Conservation (phyloP, 2,888 invertebrate genomes). For the Eupeodes luniger region DNA sequence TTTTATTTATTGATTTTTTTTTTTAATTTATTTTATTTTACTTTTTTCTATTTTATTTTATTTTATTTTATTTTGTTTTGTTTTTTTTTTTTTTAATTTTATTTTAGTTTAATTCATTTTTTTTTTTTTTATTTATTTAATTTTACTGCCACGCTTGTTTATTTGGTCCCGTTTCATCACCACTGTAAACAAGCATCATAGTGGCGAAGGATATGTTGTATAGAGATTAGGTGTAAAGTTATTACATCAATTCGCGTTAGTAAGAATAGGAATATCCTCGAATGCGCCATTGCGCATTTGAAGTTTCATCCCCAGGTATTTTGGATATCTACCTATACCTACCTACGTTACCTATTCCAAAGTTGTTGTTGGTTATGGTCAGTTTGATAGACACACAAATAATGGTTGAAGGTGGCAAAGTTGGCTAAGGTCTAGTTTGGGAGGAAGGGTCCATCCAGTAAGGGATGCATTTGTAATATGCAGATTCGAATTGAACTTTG, state of each 20-base stretch:
- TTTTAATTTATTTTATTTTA: too few species aligned
- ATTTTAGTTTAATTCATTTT: neutral
- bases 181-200: neutral
- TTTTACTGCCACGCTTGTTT: too few species aligned
- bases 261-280: conserved; percentile 11
- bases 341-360: too few species aligned
- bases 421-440: neutral
- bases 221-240: conserved; percentile 17
- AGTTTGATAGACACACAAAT: conserved; percentile 13
- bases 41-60: too few species aligned
- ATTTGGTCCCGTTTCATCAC: neutral
- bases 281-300: conserved; percentile 34
- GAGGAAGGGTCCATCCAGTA: neutral
- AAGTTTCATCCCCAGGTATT: conserved; percentile 1
- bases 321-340: too few species aligned
- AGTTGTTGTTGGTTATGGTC: conserved; percentile 15
- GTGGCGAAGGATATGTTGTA: neutral
- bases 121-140: too few species aligned
- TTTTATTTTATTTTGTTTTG: neutral
- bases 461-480: neutral
- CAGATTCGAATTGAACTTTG: conserved; percentile 42
- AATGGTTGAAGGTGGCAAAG: neutral
- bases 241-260: conserved; percentile 40
- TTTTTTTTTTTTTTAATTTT: neutral
- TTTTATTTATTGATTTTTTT: neutral